Evolutionary conservation across 2,113 vertebrate genomes (phyloP).

Genomic region (Rana temporaria): DNA sequence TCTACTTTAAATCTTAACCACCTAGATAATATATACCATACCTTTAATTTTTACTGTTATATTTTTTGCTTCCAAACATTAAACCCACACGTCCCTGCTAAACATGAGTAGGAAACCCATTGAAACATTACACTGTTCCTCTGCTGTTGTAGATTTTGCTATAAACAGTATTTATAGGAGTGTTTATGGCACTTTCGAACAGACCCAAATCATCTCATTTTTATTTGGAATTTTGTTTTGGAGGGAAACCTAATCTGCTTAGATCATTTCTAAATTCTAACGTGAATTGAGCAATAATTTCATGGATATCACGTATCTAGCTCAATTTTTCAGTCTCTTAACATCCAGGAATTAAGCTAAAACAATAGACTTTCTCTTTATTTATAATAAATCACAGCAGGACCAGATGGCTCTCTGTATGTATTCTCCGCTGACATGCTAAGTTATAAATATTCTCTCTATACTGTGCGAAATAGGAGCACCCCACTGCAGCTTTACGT

Average conservation of each 20-base stretch:
- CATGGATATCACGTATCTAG: constrained; percentile 56
- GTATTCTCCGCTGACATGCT: constrained; percentile 37
- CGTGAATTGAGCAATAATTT: constrained; percentile 50
- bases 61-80: too few species aligned
- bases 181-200: constrained; percentile 27
- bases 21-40: too few species aligned
- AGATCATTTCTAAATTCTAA: constrained; percentile 56
- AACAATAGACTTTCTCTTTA: constrained; percentile 57
- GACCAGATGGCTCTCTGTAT: constrained; percentile 55
- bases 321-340: constrained; percentile 53
- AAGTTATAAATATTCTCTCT: constrained; percentile 39
- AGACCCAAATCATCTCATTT: constrained; percentile 49
- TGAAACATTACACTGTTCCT: constrained; percentile 11
- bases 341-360: constrained; percentile 51
- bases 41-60: too few species aligned
- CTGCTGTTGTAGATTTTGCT: constrained; percentile 5
- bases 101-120: constrained; percentile 10
- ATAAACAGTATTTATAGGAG: constrained; percentile 41
- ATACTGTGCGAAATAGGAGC: constrained; percentile 20
- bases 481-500: neutral
- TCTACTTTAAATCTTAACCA: too few species aligned
- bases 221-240: constrained; percentile 47
- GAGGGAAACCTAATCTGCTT: constrained; percentile 53
- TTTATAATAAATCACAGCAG: constrained; percentile 57
- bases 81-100: neutral